Evolutionary conservation across 2,797 vertebrate genomes (phyloP).

Genomic region (Labeo calbasu): DNA sequence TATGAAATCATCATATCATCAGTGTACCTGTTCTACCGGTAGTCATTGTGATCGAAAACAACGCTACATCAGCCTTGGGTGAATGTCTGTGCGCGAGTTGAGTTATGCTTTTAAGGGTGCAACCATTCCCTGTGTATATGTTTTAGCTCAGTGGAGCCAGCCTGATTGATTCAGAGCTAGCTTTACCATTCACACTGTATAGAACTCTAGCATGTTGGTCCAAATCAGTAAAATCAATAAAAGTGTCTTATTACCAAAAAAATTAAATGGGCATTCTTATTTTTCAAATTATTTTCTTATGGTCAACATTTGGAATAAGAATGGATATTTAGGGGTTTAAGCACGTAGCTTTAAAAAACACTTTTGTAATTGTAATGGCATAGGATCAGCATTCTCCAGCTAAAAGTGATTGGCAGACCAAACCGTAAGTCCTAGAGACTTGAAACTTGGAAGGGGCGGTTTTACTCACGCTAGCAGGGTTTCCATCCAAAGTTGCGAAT

Average conservation of each 20-base stretch:
- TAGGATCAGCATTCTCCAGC: too few species aligned
- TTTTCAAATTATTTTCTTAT: background rate
- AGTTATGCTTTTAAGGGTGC: constrained; percentile 58
- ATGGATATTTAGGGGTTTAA: background rate
- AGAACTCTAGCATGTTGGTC: constrained; percentile 83
- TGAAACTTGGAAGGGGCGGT: too few species aligned
- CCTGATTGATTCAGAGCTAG: constrained; percentile 69
- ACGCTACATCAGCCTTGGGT: constrained; percentile 46
- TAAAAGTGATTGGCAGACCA: too few species aligned
- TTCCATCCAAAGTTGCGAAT: too few species aligned
- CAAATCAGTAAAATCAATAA: constrained; percentile 78
- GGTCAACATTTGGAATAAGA: background rate
- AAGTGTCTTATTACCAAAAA: constrained; percentile 80
- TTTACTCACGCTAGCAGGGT: too few species aligned
- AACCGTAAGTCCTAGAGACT: too few species aligned
- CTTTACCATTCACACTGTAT: constrained; percentile 77
- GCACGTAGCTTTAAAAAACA: too few species aligned
- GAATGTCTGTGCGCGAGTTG: constrained; percentile 60
- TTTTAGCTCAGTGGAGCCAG: constrained; percentile 67
- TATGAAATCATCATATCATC: constrained; percentile 48
- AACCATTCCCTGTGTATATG: constrained; percentile 61
- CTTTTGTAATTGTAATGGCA: too few species aligned
- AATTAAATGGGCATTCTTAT: background rate
- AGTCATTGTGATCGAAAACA: constrained; percentile 51
- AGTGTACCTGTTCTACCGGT: constrained; percentile 52